Conservation (phyloP, 2,797 vertebrate genomes). For the Melanotaenia trifasciata region DNA sequence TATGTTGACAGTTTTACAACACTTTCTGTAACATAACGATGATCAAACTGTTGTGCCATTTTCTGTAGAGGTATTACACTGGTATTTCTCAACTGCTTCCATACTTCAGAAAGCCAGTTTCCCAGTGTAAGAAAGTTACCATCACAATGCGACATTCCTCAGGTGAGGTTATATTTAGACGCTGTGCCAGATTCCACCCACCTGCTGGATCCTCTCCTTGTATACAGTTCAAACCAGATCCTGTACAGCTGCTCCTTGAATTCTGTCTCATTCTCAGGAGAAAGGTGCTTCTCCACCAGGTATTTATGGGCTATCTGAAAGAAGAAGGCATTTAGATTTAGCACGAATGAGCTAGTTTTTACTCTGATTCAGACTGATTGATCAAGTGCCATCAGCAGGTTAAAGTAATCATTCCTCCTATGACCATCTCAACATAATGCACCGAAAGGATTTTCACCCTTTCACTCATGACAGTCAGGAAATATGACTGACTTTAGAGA, state of each 20-base stretch:
- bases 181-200: conserved; percentile 58
- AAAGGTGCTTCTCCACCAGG: conserved; percentile 83
- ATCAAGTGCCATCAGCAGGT: too few relatives aligned
- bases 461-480: not conserved
- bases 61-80: not conserved
- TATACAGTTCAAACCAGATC: conserved; percentile 88
- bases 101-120: conserved; percentile 20
- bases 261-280: conserved; percentile 68
- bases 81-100: not conserved
- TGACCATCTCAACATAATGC: too few relatives aligned
- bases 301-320: conserved; percentile 85
- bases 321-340: conserved; percentile 1
- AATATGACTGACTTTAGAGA: not conserved
- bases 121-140: conserved; percentile 14
- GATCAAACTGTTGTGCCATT: not conserved
- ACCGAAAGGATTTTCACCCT: not conserved
- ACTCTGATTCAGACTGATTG: too few relatives aligned
- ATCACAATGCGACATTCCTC: conserved; percentile 43
- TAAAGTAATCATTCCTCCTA: too few relatives aligned
- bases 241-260: conserved; percentile 86
- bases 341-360: too few relatives aligned
- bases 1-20: not conserved
- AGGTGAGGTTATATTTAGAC: conserved; percentile 16
- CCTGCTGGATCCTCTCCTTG: conserved; percentile 84
- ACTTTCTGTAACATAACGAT: not conserved